These are phyloP conservation scores for Phthorimaea operculella DNA, from an alignment of 1,140 invertebrate species.

Conservation along the genomic window DNA sequence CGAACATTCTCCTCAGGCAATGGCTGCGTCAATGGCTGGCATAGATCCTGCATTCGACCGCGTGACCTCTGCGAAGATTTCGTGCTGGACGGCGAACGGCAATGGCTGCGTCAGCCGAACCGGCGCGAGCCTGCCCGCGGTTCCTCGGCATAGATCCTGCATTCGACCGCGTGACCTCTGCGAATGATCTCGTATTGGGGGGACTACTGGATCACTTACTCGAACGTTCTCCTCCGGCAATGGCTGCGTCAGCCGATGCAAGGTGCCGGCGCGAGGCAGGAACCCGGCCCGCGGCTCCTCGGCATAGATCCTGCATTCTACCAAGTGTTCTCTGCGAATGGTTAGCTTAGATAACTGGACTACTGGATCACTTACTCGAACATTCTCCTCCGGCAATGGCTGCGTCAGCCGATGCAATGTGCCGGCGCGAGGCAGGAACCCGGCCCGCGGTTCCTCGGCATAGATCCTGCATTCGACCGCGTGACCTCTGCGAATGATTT, in stretches of 20 bases:
- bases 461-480: constrained; percentile 96
- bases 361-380: constrained; percentile 68
- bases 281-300: constrained; percentile 87
- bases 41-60: no score
- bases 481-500: constrained; percentile 83
- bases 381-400: constrained; percentile 70
- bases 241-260: constrained; percentile 79
- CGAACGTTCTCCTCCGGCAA: constrained; percentile 70
- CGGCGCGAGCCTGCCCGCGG: constrained; percentile 82
- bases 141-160: constrained; percentile 95
- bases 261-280: constrained; percentile 85
- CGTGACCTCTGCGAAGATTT: no score
- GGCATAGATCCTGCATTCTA: constrained; percentile 96
- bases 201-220: no score
- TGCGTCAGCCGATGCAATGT: constrained; percentile 77
- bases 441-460: constrained; percentile 85
- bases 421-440: constrained; percentile 92
- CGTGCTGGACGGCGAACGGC: no score
- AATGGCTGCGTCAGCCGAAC: constrained; percentile 77
- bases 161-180: constrained; percentile 89
- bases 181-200: constrained; percentile 82
- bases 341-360: no score
- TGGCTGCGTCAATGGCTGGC: constrained; percentile 78
- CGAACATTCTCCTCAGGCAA: constrained; percentile 70
- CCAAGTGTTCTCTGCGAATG: constrained; percentile 81